Evolutionary conservation across 2,113 vertebrate genomes (phyloP).

Genomic region (Saiga tatarica): DNA sequence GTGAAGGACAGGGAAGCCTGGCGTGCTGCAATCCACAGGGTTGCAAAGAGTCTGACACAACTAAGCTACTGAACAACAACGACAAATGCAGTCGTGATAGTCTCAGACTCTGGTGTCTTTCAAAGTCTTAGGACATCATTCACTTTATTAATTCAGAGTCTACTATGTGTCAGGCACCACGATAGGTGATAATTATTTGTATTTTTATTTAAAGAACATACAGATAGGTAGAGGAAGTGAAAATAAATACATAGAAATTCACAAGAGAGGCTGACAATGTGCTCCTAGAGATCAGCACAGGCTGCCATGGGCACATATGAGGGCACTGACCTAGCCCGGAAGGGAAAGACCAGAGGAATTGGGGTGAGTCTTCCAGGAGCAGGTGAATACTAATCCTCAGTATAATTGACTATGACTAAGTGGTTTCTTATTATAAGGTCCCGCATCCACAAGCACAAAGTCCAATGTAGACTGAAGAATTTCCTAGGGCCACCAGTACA

Average conservation of each 20-base stretch:
- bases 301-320: neutral
- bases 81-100: neutral
- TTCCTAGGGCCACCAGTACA: neutral
- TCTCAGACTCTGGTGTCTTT: neutral
- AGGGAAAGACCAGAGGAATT: neutral
- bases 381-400: neutral
- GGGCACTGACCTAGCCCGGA: rapidly evolving
- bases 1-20: neutral
- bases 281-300: neutral
- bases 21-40: rapidly evolving
- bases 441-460: neutral
- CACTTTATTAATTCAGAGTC: neutral
- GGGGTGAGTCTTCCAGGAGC: neutral
- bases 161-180: neutral
- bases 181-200: neutral
- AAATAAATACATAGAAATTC: neutral
- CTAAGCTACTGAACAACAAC: neutral
- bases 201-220: no score
- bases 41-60: neutral
- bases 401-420: neutral
- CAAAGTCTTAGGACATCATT: neutral
- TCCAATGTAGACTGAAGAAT: neutral
- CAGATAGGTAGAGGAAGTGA: neutral
- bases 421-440: neutral
- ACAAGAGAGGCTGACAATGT: neutral